phyloP scores from a whole-genome alignment of 2,888 invertebrate species.

The Lampropteryx suffumata region DNA sequence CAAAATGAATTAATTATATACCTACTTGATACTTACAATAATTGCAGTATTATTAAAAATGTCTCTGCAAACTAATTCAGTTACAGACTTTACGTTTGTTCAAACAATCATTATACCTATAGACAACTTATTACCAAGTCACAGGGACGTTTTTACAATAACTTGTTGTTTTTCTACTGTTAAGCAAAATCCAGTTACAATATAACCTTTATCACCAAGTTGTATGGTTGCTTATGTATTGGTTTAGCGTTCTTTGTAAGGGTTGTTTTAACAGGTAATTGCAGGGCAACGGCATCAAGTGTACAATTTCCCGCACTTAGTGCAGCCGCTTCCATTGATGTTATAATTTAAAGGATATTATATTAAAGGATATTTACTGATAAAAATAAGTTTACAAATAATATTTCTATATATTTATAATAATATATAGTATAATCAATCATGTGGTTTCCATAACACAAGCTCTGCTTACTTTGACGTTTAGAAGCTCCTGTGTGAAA shows the following conservation, averaged over 20 bases:
- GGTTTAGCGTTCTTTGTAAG: neutral
- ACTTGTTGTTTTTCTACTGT: neutral
- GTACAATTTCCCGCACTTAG: slow-evolving; percentile 54
- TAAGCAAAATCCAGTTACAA: slow-evolving; percentile 20
- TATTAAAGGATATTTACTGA: too few relatives aligned
- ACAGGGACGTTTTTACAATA: neutral
- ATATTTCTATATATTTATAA: too few relatives aligned
- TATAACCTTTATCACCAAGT: slow-evolving; percentile 26
- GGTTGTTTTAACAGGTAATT: slow-evolving; percentile 46
- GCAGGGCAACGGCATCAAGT: slow-evolving; percentile 50
- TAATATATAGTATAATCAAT: too few relatives aligned
- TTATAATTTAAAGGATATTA: neutral
- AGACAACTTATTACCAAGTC: neutral
- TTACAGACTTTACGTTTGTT: neutral
- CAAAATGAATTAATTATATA: too few relatives aligned
- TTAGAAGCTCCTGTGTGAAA: too few relatives aligned
- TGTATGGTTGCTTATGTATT: slow-evolving; percentile 11
- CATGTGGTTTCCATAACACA: too few relatives aligned
- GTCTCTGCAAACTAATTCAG: too few relatives aligned
- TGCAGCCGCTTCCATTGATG: slow-evolving; percentile 14
- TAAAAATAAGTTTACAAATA: too few relatives aligned
- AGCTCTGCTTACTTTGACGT: too few relatives aligned
- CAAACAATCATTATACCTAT: neutral
- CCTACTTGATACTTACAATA: too few relatives aligned
- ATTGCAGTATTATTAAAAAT: too few relatives aligned